A percentile compares a stretch with the other conserved stretches of the same genome.
Evolutionary conservation across 1,140 invertebrate species (phyloP).

Genomic region (Caenorhabditis inopinata): DNA sequence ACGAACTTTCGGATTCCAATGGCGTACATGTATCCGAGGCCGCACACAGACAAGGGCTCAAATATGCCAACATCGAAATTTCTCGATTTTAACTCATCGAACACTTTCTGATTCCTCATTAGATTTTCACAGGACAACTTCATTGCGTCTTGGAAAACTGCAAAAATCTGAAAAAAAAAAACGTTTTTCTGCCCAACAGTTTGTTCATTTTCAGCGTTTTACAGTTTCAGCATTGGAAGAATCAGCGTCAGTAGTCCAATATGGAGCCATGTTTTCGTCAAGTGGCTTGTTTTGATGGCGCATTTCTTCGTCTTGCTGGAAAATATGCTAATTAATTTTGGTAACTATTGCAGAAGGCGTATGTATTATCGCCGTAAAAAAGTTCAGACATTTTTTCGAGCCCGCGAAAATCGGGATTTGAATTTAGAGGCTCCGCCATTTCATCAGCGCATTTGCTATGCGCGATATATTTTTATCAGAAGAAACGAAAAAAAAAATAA

Average conservation of each 20-base stretch:
- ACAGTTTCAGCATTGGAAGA: not conserved
- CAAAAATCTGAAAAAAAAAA: not conserved
- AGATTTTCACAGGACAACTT: not conserved
- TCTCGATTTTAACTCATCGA: not conserved
- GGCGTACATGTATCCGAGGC: slow-evolving; percentile 2
- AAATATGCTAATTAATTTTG: not conserved
- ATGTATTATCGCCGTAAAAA: no score
- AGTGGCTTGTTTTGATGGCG: not conserved
- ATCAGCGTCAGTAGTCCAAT: not conserved
- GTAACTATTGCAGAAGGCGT: no score
- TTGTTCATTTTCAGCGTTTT: no score
- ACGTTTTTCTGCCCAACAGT: no score
- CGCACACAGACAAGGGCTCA: slow-evolving; percentile 27
- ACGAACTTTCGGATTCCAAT: not conserved
- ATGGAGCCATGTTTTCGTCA: not conserved
- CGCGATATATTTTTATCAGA: no score
- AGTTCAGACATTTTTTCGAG: no score
- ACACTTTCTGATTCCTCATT: not conserved
- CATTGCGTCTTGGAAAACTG: not conserved
- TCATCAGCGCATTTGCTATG: no score
- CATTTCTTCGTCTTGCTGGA: not conserved
- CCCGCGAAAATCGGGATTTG: no score
- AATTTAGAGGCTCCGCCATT: no score
- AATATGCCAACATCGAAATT: slow-evolving; percentile 35
- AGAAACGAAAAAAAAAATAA: no score